phyloP scores from a whole-genome alignment of 2,113 vertebrate species.

The Austrofundulus limnaeus region DNA sequence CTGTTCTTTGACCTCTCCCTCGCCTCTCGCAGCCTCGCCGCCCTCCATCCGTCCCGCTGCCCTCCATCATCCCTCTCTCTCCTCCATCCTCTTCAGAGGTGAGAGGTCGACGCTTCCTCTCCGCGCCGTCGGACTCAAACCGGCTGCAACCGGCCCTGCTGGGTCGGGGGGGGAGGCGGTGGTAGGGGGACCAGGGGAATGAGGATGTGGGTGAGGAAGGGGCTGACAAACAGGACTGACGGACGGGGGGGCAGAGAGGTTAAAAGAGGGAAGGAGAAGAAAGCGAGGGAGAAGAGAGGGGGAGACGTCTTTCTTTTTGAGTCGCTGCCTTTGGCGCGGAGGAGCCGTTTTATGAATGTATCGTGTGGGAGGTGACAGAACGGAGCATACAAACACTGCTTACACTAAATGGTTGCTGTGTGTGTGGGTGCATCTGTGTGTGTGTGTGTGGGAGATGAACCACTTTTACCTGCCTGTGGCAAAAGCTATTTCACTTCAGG shows the following conservation, averaged over 20 bases:
- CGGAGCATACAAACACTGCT: conserved; percentile 69
- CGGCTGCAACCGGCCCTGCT: conserved; percentile 69
- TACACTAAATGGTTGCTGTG: conserved; percentile 59
- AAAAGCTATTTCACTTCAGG: conserved; percentile 65
- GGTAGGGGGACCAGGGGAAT: conserved; percentile 38
- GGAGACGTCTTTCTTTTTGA: conserved; percentile 56
- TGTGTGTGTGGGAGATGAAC: conserved; percentile 39
- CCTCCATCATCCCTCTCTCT: conserved; percentile 34
- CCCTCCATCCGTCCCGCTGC: conserved; percentile 18
- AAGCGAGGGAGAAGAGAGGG: conserved; percentile 36
- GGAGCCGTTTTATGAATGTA: conserved; percentile 75
- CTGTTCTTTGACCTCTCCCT: conserved; percentile 22
- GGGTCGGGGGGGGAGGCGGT: neutral
- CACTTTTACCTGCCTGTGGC: conserved; percentile 58
- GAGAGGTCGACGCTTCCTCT: conserved; percentile 76
- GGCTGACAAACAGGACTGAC: conserved; percentile 31
- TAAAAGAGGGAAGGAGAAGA: conserved; percentile 35
- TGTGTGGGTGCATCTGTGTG: conserved; percentile 44
- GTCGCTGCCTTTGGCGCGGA: conserved; percentile 55
- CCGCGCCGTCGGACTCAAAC: conserved; percentile 71
- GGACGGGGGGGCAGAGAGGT: conserved; percentile 15
- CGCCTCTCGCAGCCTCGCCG: conserved; percentile 45
- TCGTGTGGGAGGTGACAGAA: conserved; percentile 75
- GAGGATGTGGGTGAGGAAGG: conserved; percentile 47
- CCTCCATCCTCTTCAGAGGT: conserved; percentile 68